Evolutionary conservation across 2,113 vertebrate genomes (phyloP).

Genomic region (Syrrhaptes paradoxus): DNA sequence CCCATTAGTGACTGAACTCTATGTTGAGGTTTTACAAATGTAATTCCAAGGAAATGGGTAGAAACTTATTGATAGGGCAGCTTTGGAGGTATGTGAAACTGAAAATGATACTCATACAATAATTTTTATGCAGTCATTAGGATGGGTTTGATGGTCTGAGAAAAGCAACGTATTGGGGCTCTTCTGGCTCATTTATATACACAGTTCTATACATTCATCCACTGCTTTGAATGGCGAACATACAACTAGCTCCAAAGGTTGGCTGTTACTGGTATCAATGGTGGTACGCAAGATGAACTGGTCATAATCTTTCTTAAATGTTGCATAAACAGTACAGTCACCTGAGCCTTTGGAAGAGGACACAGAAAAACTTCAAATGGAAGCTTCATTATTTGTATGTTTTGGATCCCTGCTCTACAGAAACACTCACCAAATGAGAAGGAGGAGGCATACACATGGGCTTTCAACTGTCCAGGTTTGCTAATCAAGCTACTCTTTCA

Average conservation of each 20-base stretch:
- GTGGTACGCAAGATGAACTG: not conserved
- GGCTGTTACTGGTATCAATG: not conserved
- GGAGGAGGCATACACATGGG: fast-evolving
- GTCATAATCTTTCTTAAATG: not conserved
- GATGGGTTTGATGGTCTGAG: not conserved
- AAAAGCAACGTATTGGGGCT: not conserved
- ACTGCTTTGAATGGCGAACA: not conserved
- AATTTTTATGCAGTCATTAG: not conserved
- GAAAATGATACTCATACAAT: not conserved
- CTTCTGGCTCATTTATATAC: not conserved
- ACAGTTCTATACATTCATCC: not conserved
- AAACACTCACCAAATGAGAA: not conserved
- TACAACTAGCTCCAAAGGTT: not conserved
- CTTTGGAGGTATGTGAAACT: not conserved
- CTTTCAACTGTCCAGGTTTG: not conserved
- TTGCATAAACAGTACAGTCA: too few species aligned
- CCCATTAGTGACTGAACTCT: not conserved
- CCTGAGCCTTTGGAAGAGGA: not conserved
- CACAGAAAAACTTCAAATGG: not conserved
- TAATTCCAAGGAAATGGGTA: not conserved
- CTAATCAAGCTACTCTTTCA: not conserved
- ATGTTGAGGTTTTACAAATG: not conserved
- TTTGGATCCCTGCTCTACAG: not conserved
- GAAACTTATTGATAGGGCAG: not conserved
- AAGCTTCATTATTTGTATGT: not conserved